These are phyloP conservation scores for Lordiphosa stackelbergi DNA, from an alignment of 1,140 invertebrate species.

Conservation along the genomic window DNA sequence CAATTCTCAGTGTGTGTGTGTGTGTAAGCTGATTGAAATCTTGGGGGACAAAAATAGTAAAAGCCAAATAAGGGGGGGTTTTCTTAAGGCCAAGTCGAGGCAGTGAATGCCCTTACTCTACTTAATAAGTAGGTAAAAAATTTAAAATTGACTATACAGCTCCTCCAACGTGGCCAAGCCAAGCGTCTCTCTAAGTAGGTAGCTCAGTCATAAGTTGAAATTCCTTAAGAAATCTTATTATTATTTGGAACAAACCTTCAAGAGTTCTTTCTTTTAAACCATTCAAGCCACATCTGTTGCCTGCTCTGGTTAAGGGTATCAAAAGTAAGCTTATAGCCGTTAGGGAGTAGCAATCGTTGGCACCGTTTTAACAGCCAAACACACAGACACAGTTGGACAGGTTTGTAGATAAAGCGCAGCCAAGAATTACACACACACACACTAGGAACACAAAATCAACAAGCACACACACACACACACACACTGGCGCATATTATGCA, in stretches of 20 bases:
- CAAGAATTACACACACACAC: constrained; percentile 19
- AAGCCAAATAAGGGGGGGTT: neutral
- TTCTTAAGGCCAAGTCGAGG: neutral
- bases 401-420: constrained; percentile 20
- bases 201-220: too few relatives aligned
- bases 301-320: neutral
- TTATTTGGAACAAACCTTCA: too few relatives aligned
- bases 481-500: constrained; percentile 27
- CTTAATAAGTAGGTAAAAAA: too few relatives aligned
- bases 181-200: too few relatives aligned
- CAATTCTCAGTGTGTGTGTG: constrained; percentile 12
- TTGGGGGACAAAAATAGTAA: constrained; percentile 31
- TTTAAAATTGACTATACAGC: too few relatives aligned
- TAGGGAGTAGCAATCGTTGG: constrained; percentile 27
- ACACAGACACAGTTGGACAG: constrained; percentile 5
- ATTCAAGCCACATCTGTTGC: too few relatives aligned
- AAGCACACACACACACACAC: constrained; percentile 20
- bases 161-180: too few relatives aligned
- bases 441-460: constrained; percentile 33
- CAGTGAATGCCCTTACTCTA: constrained; percentile 5
- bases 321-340: constrained; percentile 41
- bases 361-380: constrained; percentile 17
- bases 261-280: too few relatives aligned
- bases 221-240: too few relatives aligned
- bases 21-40: constrained; percentile 53